These are phyloP conservation scores for Scolopax bukidnonensis DNA, from an alignment of 2,797 vertebrate species.

Conservation along the genomic window DNA sequence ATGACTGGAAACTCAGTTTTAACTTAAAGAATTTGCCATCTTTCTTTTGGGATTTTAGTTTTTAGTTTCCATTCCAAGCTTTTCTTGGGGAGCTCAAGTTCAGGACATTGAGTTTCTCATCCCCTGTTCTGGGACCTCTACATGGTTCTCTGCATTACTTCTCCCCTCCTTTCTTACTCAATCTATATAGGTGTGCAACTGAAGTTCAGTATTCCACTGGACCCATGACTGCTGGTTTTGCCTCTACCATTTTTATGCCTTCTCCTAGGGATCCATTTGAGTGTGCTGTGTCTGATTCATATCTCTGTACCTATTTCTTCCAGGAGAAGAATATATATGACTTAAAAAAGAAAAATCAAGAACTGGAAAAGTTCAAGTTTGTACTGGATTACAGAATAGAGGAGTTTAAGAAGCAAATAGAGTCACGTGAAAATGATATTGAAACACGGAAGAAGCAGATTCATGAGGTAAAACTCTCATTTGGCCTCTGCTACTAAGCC, in stretches of 20 bases:
- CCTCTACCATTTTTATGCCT: background rate
- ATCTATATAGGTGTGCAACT: background rate
- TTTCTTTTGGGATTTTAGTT: background rate
- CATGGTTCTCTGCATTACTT: background rate
- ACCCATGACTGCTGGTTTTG: background rate
- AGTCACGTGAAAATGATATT: conserved; percentile 86
- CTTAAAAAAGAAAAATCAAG: conserved; percentile 56
- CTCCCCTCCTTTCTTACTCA: background rate
- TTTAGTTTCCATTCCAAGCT: background rate
- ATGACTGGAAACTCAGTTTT: background rate
- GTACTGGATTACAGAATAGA: conserved; percentile 86
- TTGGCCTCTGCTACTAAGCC: background rate
- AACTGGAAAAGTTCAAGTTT: conserved; percentile 76
- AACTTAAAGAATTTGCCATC: background rate
- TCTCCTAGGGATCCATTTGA: background rate
- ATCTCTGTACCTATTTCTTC: background rate
- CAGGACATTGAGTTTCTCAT: background rate
- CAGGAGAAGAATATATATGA: conserved; percentile 54
- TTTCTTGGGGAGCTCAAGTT: background rate
- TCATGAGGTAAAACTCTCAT: conserved; percentile 69
- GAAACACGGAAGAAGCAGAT: conserved; percentile 85
- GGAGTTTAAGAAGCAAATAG: conserved; percentile 87
- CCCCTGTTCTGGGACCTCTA: background rate
- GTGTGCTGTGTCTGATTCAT: background rate
- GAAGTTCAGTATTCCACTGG: background rate